phyloP scores from a whole-genome alignment of 2,113 vertebrate species.

The Brevimyrus niger region DNA sequence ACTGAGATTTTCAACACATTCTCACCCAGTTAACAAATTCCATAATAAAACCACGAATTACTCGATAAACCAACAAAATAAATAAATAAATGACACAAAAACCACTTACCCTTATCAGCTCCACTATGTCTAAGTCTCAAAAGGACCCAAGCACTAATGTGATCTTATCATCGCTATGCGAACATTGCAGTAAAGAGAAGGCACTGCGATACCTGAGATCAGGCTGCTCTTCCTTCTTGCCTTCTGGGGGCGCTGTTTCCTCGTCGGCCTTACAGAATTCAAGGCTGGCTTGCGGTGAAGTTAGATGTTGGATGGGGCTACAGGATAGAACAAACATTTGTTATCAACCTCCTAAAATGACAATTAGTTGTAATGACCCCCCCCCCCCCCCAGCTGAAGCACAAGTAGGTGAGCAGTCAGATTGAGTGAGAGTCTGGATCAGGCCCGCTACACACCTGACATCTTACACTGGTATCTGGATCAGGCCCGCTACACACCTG shows the following conservation, averaged over 20 bases:
- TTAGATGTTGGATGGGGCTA: conserved; percentile 55
- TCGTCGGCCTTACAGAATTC: conserved; percentile 53
- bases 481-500: background rate
- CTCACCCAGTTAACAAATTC: background rate
- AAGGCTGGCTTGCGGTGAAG: conserved; percentile 45
- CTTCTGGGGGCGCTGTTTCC: conserved; percentile 36
- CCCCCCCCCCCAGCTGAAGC: background rate
- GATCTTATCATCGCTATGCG: background rate
- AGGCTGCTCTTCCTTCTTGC: conserved; percentile 32
- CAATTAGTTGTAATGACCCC: background rate
- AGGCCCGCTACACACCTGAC: background rate
- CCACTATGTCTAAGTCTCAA: background rate
- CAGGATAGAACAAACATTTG: conserved; percentile 19
- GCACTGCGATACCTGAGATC: conserved; percentile 28
- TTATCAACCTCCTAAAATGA: background rate
- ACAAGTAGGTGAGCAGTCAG: background rate
- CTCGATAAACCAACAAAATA: background rate
- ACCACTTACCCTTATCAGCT: background rate
- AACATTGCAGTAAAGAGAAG: background rate
- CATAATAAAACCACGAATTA: background rate
- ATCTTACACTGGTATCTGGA: background rate
- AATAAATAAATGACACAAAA: too few relatives aligned
- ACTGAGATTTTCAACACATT: background rate
- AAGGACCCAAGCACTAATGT: background rate
- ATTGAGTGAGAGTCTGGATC: background rate